phyloP scores from a whole-genome alignment of 2,113 vertebrate species.

The Apistogramma diplotaenia region DNA sequence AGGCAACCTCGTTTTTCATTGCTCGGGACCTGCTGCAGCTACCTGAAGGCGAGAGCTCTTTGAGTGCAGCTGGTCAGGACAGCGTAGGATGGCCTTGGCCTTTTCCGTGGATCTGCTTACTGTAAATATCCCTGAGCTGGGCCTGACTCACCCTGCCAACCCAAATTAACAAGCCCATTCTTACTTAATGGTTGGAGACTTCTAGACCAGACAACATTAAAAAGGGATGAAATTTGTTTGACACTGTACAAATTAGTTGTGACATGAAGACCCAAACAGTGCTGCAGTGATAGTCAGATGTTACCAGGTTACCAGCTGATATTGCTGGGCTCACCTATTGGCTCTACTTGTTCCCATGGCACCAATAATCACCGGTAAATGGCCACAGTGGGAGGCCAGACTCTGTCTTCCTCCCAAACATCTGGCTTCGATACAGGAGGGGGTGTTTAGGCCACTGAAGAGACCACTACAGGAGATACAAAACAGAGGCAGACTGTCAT shows the following conservation, averaged over 20 bases:
- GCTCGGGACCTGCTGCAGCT: neutral
- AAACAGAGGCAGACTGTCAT: neutral
- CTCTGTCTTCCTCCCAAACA: constrained; percentile 33
- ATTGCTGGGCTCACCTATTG: constrained; percentile 62
- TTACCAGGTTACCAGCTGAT: no score
- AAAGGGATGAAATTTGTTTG: neutral
- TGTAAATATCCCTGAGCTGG: constrained; percentile 57
- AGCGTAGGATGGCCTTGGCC: constrained; percentile 41
- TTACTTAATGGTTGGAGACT: neutral
- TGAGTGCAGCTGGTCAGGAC: constrained; percentile 11
- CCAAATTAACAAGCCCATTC: neutral
- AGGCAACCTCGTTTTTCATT: neutral
- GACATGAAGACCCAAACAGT: neutral
- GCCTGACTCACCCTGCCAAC: constrained; percentile 40
- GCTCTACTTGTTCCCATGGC: constrained; percentile 75
- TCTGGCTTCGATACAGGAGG: constrained; percentile 41
- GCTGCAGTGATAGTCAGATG: no score
- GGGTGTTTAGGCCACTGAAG: neutral
- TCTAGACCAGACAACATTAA: neutral
- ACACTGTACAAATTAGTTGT: neutral
- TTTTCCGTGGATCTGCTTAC: constrained; percentile 40
- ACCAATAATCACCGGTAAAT: constrained; percentile 32
- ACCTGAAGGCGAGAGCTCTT: neutral
- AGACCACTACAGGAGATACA: constrained; percentile 24
- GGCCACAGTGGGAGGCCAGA: constrained; percentile 9